These are phyloP conservation scores for Callaeas wilsoni DNA, from an alignment of 2,113 vertebrate species.

Conservation along the genomic window DNA sequence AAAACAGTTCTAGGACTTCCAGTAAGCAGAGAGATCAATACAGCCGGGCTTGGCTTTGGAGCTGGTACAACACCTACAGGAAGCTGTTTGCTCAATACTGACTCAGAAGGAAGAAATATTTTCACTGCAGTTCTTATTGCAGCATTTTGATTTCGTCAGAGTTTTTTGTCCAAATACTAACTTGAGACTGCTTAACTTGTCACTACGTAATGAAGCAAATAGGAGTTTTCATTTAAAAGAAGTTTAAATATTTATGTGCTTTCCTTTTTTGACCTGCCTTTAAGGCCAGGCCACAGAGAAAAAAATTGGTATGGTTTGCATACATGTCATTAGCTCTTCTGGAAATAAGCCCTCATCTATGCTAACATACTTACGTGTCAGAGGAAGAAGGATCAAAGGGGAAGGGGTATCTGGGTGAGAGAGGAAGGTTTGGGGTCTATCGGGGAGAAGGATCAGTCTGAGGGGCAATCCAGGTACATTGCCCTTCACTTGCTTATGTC, in stretches of 20 bases:
- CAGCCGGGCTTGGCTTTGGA: not conserved
- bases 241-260: not conserved
- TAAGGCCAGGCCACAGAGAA: not conserved
- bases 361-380: not conserved
- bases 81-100: constrained; percentile 14
- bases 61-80: not conserved
- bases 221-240: not conserved
- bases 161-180: constrained; percentile 2
- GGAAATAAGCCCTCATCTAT: not conserved
- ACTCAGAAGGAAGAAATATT: constrained; percentile 21
- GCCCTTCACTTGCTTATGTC: not conserved
- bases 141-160: not conserved
- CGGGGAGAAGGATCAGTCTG: not conserved
- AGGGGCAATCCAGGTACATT: not conserved
- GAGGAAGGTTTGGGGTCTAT: fast-evolving
- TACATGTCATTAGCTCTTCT: not conserved
- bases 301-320: not conserved
- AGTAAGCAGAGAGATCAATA: not conserved
- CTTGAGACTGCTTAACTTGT: not conserved
- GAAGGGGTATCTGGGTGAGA: not conserved
- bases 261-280: not conserved
- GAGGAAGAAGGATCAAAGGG: not conserved
- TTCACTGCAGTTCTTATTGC: constrained; percentile 3
- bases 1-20: not conserved
- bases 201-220: not conserved